Evolutionary conservation across 2,113 vertebrate species (phyloP).

Genomic region (Oreochromis tanganicae): DNA sequence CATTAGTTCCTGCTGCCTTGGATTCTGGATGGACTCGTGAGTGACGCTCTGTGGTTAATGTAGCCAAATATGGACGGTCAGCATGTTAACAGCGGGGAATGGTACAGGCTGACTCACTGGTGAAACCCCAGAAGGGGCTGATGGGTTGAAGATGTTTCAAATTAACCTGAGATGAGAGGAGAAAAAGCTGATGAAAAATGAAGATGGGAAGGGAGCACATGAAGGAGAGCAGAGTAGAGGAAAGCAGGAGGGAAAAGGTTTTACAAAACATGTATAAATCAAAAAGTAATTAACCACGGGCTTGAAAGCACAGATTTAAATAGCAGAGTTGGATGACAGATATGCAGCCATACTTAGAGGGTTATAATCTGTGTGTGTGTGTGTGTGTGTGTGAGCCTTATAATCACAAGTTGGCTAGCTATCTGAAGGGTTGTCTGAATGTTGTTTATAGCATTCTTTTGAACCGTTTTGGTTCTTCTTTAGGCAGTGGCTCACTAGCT

Average conservation of each 20-base stretch:
- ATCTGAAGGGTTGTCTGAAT: conserved; percentile 12
- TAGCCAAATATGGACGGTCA: not conserved
- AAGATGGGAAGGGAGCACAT: not conserved
- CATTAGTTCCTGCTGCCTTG: not conserved
- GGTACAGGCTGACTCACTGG: conserved; percentile 17
- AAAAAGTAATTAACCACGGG: conserved; percentile 9
- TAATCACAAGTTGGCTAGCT: conserved; percentile 47
- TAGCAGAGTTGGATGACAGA: conserved; percentile 20
- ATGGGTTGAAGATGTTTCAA: conserved; percentile 16
- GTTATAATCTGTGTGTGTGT: conserved; percentile 30
- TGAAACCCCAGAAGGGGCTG: conserved; percentile 64
- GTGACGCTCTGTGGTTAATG: conserved; percentile 15
- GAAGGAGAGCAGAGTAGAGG: not conserved
- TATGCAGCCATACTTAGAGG: conserved; percentile 2
- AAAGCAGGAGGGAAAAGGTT: not conserved
- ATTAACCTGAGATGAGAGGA: conserved; percentile 8
- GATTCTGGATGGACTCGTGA: conserved; percentile 2
- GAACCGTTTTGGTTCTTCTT: not conserved
- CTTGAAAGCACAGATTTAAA: conserved; percentile 23
- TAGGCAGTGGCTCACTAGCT: not conserved
- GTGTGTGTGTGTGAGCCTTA: not conserved
- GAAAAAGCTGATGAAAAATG: not conserved
- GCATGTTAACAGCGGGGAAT: conserved; percentile 7
- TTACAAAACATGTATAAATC: conserved; percentile 27
- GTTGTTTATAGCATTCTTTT: conserved; percentile 45